Evolutionary conservation across 1,140 invertebrate genomes (phyloP).

Genomic region (Cyrtorhinus lividipennis): DNA sequence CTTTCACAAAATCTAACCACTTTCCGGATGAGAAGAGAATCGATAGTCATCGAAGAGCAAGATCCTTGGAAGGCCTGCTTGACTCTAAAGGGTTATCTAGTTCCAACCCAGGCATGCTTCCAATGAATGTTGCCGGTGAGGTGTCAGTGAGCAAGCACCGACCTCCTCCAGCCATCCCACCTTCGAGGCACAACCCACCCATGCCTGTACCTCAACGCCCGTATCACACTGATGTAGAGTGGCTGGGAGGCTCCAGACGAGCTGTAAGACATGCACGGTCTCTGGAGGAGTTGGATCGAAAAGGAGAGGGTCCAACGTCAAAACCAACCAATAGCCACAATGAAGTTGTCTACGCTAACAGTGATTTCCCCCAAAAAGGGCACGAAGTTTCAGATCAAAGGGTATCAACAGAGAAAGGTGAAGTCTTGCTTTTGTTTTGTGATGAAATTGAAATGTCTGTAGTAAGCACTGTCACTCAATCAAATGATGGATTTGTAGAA

Average conservation of each 20-base stretch:
- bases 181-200: no score
- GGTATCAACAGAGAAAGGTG: constrained; percentile 31
- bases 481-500: constrained; percentile 38
- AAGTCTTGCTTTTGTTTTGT: constrained; percentile 25
- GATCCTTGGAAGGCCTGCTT: constrained; percentile 47
- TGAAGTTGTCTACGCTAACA: constrained; percentile 60
- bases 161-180: no score
- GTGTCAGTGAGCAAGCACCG: no score
- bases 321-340: constrained; percentile 36
- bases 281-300: constrained; percentile 54
- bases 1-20: no score
- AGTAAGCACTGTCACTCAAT: neutral
- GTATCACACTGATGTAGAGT: no score
- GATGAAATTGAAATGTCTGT: no score
- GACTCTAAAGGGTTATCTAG: constrained; percentile 39
- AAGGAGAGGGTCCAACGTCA: constrained; percentile 12
- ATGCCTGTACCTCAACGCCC: no score
- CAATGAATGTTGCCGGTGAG: no score
- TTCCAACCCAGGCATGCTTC: constrained; percentile 25
- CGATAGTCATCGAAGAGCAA: constrained; percentile 28
- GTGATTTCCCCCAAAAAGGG: constrained; percentile 32
- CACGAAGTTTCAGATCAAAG: constrained; percentile 3
- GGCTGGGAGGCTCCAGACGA: no score
- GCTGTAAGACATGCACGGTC: constrained; percentile 55
- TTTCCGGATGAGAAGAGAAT: neutral